Conservation (phyloP, 2,113 vertebrate species). For the Mesitornis unicolor region DNA sequence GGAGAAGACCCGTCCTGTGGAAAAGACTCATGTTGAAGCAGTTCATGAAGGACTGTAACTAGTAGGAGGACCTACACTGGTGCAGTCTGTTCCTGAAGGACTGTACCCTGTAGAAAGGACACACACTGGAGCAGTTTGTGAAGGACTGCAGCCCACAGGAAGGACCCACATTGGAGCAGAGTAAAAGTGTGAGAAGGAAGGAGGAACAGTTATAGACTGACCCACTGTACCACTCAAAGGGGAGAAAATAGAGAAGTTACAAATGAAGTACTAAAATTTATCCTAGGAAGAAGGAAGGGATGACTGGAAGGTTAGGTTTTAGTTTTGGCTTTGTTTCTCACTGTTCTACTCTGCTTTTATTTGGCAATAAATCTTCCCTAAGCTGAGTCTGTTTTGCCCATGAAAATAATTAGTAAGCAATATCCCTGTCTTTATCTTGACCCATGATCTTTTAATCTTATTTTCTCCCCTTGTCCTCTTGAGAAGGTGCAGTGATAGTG, state of each 20-base stretch:
- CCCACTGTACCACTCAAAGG: not conserved
- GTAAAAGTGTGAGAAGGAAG: not conserved
- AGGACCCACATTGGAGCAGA: not conserved
- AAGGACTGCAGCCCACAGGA: not conserved
- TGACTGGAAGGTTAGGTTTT: not conserved
- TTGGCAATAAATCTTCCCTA: not conserved
- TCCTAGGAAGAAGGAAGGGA: not conserved
- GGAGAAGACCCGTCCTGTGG: too few relatives aligned
- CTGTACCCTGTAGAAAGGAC: not conserved
- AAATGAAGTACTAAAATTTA: not conserved
- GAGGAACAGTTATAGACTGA: not conserved
- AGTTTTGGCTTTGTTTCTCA: not conserved
- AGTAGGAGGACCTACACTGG: not conserved
- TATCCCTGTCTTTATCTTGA: not conserved
- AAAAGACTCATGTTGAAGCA: too few relatives aligned
- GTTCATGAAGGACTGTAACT: not conserved
- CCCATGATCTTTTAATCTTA: not conserved
- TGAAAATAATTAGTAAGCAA: not conserved
- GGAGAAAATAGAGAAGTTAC: fast-evolving
- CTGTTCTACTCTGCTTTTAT: not conserved
- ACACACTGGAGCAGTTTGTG: not conserved
- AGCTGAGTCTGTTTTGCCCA: not conserved
- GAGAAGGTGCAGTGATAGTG: not conserved
- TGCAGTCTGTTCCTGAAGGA: not conserved
- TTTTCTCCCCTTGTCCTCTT: not conserved